phyloP scores from a whole-genome alignment of 2,797 vertebrate species.

The Cynopterus sphinx region DNA sequence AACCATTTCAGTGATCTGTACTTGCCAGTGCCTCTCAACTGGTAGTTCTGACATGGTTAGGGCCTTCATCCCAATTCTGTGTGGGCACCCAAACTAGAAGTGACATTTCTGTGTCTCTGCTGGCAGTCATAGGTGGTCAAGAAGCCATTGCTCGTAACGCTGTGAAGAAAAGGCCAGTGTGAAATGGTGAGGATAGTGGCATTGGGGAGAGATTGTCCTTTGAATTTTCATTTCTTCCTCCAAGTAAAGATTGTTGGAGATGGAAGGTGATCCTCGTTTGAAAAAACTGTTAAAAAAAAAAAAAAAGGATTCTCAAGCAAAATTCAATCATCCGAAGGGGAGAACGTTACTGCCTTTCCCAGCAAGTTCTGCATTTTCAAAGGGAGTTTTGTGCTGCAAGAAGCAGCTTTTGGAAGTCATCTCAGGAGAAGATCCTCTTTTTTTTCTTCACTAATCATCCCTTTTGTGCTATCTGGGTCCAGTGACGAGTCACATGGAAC shows the following conservation, averaged over 20 bases:
- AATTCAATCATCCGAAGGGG: neutral
- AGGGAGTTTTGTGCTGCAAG: slow-evolving; percentile 68
- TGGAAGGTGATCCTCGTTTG: neutral
- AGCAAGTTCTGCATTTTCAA: slow-evolving; percentile 63
- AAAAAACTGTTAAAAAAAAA: neutral
- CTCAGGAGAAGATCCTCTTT: slow-evolving; percentile 74
- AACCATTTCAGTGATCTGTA: neutral
- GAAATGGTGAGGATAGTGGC: neutral
- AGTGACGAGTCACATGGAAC: slow-evolving; percentile 77
- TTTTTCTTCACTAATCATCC: slow-evolving; percentile 73
- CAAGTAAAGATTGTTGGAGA: neutral
- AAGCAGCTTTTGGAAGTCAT: slow-evolving; percentile 78
- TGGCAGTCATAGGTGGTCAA: slow-evolving; percentile 9
- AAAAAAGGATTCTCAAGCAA: slow-evolving; percentile 30
- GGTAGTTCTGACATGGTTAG: slow-evolving; percentile 37
- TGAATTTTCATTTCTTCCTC: neutral
- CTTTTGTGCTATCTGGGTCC: slow-evolving; percentile 73
- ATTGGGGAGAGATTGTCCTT: neutral
- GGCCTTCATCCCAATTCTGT: neutral
- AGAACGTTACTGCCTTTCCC: slow-evolving; percentile 32
- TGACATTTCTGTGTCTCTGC: neutral
- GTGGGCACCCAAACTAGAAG: slow-evolving; percentile 52
- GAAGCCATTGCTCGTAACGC: neutral
- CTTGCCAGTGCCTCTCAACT: slow-evolving; percentile 12
- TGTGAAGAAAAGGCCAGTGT: neutral